Conservation (phyloP, 2,797 vertebrate genomes). For the Coregonus ussuriensis region DNA sequence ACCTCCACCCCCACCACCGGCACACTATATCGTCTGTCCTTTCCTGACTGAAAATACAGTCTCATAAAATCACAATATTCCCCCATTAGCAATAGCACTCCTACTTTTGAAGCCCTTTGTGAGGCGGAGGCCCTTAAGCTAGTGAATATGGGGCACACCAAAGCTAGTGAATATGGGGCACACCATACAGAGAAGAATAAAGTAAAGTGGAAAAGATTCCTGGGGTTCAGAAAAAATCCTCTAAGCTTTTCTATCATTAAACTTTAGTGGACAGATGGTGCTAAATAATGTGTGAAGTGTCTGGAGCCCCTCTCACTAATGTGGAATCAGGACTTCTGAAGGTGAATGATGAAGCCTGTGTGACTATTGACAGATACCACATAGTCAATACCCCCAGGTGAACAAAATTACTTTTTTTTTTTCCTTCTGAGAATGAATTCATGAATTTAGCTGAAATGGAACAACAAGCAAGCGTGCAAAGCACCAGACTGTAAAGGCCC, state of each 20-base stretch:
- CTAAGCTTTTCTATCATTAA: neutral
- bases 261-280: neutral
- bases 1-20: neutral
- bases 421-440: conserved; percentile 30
- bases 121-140: conserved; percentile 6
- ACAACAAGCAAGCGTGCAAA: conserved; percentile 21
- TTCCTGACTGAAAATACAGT: conserved; percentile 19
- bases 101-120: conserved; percentile 29
- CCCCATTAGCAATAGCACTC: neutral
- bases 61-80: conserved; percentile 27
- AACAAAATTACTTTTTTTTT: conserved; percentile 41
- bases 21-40: conserved; percentile 9
- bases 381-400: conserved; percentile 39
- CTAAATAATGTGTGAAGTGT: neutral
- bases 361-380: conserved; percentile 51
- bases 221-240: neutral
- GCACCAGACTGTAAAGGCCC: conserved; percentile 18
- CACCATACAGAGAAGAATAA: conserved; percentile 37
- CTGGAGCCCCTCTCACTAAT: neutral
- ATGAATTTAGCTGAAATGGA: conserved; percentile 54
- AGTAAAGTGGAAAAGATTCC: conserved; percentile 14
- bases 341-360: conserved; percentile 46
- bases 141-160: too few relatives aligned
- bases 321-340: conserved; percentile 34
- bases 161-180: conserved; percentile 40